Base-by-base conservation (phyloP, 2,113 vertebrate species). In the Sardina pilchardus region DNA sequence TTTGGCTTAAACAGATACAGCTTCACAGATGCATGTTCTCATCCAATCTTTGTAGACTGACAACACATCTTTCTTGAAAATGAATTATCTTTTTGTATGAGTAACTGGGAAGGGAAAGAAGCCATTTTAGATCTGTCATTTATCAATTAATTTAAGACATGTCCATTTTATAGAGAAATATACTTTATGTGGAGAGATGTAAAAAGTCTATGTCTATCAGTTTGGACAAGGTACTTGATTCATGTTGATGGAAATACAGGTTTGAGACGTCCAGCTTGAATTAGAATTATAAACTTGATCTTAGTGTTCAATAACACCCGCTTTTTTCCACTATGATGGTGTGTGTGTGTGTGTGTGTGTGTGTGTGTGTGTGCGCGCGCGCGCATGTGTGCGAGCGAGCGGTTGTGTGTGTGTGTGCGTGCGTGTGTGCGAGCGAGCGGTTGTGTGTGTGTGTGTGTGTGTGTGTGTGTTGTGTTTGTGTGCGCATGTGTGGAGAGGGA, bases 81-180 rank as follows among this genome's bases (percentile, higher is more conserved):
- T 59, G 86, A 82, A 63, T 83, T 1, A 82, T 85, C 12, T 83
- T 83, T 86, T 94, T 92, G 89, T 93, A 91, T 91, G 85, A 83
- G 63, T 89, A 86, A 87, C 91, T 82, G 87, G 87, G 85, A 92
- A 85, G 89, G 90, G 87, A 81, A 88, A 50, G 80, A 90, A 89
- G 86, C 86, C 89, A 89, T 93, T 94, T 92, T 93, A 91, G 89
- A 87, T 88, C 87, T 90, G 85, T 93, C 90, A 87, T 91, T 90
- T 91, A 91, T 90, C 83, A 85, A 42, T 91, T 93, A 91, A 94
- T 94, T 93, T 92, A 93, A 94, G 91, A 90, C 91, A 93, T 95
- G 92, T 92, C 88, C 94, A 87, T 95, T 95, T 95, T 94, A 92
- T 93, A 93, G 92, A 93, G 91, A 92, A 91, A 90, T 93, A 86